These are phyloP conservation scores for Cecropterus lyciades DNA, from an alignment of 1,140 invertebrate genomes.

Conservation along the genomic window DNA sequence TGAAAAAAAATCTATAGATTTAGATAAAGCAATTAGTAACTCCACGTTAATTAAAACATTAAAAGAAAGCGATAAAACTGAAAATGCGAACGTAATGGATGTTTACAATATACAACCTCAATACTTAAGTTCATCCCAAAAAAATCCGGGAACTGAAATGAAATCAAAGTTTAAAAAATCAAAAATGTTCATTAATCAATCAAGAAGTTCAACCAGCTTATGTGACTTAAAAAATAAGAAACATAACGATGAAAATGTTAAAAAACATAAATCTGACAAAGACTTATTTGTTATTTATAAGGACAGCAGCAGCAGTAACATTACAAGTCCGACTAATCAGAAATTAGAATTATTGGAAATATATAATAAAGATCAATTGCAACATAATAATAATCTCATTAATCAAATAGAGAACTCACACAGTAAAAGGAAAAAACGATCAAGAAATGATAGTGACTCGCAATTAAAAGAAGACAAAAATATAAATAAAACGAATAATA, in stretches of 20 bases:
- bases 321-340: slow-evolving; percentile 29
- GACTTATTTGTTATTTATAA: slow-evolving; percentile 65
- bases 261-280: slow-evolving; percentile 43
- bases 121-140: slow-evolving; percentile 39
- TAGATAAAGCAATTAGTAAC: neutral
- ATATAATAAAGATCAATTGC: slow-evolving; percentile 18
- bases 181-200: neutral
- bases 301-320: slow-evolving; percentile 55
- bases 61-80: slow-evolving; percentile 4
- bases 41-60: neutral
- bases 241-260: slow-evolving; percentile 19
- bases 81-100: slow-evolving; percentile 42
- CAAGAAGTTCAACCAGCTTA: slow-evolving; percentile 3
- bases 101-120: slow-evolving; percentile 48
- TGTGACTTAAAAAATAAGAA: slow-evolving; percentile 11
- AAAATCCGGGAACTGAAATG: neutral
- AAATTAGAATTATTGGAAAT: slow-evolving; percentile 34
- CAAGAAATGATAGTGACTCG: slow-evolving; percentile 27
- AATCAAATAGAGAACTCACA: slow-evolving; percentile 6
- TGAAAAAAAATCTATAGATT: slow-evolving; percentile 1
- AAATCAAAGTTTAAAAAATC: neutral
- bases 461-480: slow-evolving; percentile 26
- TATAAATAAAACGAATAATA: slow-evolving; percentile 39
- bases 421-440: slow-evolving; percentile 10
- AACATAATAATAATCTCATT: slow-evolving; percentile 14